These are phyloP conservation scores for Standfussiana lucernea DNA, from an alignment of 2,888 invertebrate species.

Conservation along the genomic window DNA sequence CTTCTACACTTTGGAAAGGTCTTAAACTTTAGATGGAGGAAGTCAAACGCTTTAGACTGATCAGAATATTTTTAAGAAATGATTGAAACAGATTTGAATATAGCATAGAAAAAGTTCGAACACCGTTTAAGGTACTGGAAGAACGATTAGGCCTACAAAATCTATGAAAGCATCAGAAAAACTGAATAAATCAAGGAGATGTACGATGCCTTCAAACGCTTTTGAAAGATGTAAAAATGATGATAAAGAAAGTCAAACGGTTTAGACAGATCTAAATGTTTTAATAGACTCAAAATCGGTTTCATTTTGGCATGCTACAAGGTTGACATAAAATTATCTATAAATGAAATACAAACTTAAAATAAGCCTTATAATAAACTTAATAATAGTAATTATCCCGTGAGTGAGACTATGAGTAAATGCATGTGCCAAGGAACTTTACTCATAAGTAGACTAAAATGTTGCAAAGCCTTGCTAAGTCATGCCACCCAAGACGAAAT, in stretches of 20 bases:
- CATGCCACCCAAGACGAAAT: slow-evolving; percentile 45
- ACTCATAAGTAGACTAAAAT: slow-evolving; percentile 30
- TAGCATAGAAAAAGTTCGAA: not conserved
- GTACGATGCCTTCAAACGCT: no score
- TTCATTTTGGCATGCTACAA: not conserved
- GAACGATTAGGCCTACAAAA: not conserved
- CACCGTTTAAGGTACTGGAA: not conserved
- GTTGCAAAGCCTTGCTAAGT: slow-evolving; percentile 14
- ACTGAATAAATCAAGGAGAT: not conserved
- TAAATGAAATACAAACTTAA: not conserved
- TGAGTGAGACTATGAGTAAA: not conserved
- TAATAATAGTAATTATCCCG: not conserved
- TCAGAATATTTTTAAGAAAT: not conserved
- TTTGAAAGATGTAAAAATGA: not conserved
- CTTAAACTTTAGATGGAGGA: not conserved
- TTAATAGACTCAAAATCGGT: not conserved
- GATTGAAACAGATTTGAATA: not conserved
- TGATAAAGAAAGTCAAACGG: not conserved
- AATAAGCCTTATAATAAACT: no score
- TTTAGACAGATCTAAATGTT: not conserved
- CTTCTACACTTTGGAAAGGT: not conserved
- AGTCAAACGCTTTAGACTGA: not conserved
- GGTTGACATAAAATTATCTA: not conserved
- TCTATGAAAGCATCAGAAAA: not conserved
- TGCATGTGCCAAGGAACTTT: not conserved